phyloP scores from a whole-genome alignment of 2,797 vertebrate genomes.

The Scarus forsteni region DNA sequence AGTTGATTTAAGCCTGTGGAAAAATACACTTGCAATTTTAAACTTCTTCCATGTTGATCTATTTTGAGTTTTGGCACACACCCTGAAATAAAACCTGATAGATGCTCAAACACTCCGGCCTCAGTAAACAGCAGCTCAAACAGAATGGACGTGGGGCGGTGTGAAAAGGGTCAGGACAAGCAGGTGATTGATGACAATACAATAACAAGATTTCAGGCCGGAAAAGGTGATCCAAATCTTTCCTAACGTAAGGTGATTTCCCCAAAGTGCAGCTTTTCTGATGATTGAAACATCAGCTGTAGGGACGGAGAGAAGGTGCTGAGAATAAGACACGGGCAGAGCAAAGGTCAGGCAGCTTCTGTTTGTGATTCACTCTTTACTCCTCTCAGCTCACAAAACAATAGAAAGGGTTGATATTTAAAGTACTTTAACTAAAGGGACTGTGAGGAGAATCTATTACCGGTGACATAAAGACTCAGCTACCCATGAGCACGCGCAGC shows the following conservation, averaged over 20 bases:
- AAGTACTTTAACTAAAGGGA: too few relatives aligned
- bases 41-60: slow-evolving; percentile 23
- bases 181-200: slow-evolving; percentile 44
- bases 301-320: not conserved
- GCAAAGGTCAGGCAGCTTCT: not conserved
- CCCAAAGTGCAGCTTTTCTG: slow-evolving; percentile 27
- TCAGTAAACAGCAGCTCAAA: slow-evolving; percentile 41
- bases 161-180: slow-evolving; percentile 31
- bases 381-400: too few relatives aligned
- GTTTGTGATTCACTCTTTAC: too few relatives aligned
- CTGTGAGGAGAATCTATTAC: too few relatives aligned
- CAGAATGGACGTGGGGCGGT: slow-evolving; percentile 14
- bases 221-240: slow-evolving; percentile 35
- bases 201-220: slow-evolving; percentile 38
- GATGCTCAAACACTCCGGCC: slow-evolving; percentile 14
- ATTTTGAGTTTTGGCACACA: slow-evolving; percentile 19
- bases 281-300: slow-evolving; percentile 12
- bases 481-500: too few relatives aligned
- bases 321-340: slow-evolving; percentile 8
- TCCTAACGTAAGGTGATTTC: slow-evolving; percentile 31
- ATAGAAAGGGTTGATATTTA: too few relatives aligned
- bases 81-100: slow-evolving; percentile 24
- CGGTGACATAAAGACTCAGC: too few relatives aligned
- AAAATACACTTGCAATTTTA: slow-evolving; percentile 37
- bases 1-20: slow-evolving; percentile 12